phyloP scores from a whole-genome alignment of 1,140 invertebrate genomes.

The Drosophila elegans region DNA sequence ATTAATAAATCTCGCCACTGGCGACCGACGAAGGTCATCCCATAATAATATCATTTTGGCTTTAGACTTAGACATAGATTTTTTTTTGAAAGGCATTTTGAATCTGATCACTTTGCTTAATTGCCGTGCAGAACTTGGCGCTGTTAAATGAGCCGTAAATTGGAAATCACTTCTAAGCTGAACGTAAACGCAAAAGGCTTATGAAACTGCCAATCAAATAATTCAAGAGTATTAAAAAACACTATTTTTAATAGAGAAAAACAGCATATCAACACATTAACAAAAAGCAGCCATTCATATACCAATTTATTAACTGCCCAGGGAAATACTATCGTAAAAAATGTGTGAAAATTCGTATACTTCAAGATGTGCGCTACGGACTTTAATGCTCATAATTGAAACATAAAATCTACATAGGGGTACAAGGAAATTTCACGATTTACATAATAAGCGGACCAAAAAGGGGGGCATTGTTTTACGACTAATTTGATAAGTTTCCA shows the following conservation, averaged over 20 bases:
- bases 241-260: not conserved
- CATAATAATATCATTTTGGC: constrained; percentile 27
- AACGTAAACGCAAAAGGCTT: constrained; percentile 12
- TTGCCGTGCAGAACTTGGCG: constrained; percentile 33
- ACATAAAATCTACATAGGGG: constrained; percentile 3
- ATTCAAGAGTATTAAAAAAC: not conserved
- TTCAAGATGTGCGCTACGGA: constrained; percentile 16
- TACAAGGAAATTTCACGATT: constrained; percentile 17
- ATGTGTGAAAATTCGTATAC: constrained; percentile 23
- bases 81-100: constrained; percentile 46
- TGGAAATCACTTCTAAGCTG: constrained; percentile 31
- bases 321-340: not conserved
- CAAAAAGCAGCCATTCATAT: constrained; percentile 12
- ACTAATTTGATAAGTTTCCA: constrained; percentile 47
- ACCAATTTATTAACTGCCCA: not conserved
- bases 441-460: constrained; percentile 26
- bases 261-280: not conserved
- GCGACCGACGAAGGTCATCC: constrained; percentile 26
- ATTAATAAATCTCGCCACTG: constrained; percentile 39
- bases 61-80: no score
- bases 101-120: constrained; percentile 31
- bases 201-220: constrained; percentile 19
- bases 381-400: constrained; percentile 26
- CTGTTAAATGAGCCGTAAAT: constrained; percentile 46
- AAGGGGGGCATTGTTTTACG: constrained; percentile 49